Evolutionary conservation across 2,113 vertebrate species (phyloP).

Genomic region (Benitochromis conjunctus): DNA sequence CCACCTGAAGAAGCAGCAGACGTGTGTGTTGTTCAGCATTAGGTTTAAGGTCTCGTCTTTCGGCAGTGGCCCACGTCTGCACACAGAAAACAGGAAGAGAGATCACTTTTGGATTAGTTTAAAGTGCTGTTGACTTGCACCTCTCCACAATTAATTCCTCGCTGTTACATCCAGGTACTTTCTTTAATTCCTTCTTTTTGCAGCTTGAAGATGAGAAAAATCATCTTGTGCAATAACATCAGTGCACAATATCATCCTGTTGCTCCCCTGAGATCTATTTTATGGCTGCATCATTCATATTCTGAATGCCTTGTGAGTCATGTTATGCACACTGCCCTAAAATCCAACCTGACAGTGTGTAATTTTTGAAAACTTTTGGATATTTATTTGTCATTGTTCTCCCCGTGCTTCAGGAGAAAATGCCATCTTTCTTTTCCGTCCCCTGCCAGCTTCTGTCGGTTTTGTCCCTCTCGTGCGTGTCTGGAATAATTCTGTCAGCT

Average conservation of each 20-base stretch:
- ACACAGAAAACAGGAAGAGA: neutral
- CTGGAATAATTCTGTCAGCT: neutral
- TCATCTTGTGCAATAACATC: neutral
- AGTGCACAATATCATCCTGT: neutral
- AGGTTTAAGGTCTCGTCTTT: neutral
- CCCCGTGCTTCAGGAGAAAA: neutral
- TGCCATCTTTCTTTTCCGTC: neutral
- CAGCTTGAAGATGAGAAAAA: neutral
- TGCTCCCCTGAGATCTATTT: neutral
- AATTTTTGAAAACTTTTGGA: neutral
- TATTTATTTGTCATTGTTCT: neutral
- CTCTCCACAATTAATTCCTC: neutral
- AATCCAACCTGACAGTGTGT: neutral
- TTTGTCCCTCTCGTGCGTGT: neutral
- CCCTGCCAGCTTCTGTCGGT: neutral
- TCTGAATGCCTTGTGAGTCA: neutral
- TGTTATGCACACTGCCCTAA: neutral
- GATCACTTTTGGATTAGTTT: neutral
- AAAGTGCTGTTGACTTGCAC: neutral
- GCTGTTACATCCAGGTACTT: neutral
- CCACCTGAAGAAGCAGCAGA: neutral
- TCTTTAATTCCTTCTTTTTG: fast-evolving
- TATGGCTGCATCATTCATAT: neutral
- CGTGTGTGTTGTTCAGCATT: neutral
- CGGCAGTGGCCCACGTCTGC: neutral